phyloP scores from a whole-genome alignment of 2,797 vertebrate species.

The Agapornis canus region DNA sequence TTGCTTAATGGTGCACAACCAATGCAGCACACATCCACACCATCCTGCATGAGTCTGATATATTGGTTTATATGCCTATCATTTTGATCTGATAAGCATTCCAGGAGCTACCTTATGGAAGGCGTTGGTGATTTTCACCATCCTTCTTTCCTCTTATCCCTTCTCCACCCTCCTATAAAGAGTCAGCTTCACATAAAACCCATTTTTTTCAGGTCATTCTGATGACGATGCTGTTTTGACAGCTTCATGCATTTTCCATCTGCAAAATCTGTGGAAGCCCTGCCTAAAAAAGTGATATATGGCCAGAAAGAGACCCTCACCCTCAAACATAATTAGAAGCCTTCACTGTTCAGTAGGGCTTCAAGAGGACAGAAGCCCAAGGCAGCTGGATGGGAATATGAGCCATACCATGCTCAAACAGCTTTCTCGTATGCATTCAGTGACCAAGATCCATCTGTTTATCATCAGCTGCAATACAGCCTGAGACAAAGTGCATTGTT shows the following conservation, averaged over 20 bases:
- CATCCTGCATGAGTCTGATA: neutral
- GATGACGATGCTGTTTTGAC: neutral
- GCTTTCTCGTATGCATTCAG: conserved; percentile 29
- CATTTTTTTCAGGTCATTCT: neutral
- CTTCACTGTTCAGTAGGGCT: conserved; percentile 21
- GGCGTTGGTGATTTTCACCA: neutral
- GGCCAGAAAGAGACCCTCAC: neutral
- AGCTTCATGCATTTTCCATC: neutral
- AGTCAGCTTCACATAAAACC: neutral
- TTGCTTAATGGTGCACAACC: neutral
- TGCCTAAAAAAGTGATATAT: conserved; percentile 29
- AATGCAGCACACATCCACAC: fast-evolving
- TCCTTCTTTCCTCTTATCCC: neutral
- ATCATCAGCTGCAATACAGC: conserved; percentile 43
- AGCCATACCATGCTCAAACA: conserved; percentile 29
- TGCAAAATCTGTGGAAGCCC: neutral
- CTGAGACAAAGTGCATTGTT: conserved; percentile 36
- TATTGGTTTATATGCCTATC: neutral
- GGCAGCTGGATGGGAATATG: conserved; percentile 31
- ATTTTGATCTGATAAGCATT: neutral
- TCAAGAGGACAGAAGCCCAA: conserved; percentile 29
- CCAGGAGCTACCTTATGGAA: neutral
- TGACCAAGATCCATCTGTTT: conserved; percentile 50
- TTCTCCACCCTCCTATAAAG: neutral
- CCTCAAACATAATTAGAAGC: conserved; percentile 6